phyloP scores from a whole-genome alignment of 2,797 vertebrate species.

The Tokudaia muenninki region DNA sequence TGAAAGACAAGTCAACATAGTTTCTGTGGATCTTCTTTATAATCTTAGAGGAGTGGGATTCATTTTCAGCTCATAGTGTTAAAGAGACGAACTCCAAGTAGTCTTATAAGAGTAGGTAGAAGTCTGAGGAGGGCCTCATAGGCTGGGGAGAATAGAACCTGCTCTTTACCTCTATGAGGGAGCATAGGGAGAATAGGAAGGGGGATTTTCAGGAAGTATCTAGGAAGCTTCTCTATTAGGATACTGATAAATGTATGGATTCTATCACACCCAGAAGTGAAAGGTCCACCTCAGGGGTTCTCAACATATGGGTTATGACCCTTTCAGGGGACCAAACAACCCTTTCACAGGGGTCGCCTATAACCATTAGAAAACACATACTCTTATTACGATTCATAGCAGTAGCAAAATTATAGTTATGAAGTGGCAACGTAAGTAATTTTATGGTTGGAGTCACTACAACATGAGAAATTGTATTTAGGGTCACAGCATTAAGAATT shows the following conservation, averaged over 20 bases:
- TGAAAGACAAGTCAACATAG: neutral
- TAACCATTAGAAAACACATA: neutral
- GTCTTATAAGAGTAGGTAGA: neutral
- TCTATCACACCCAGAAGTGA: neutral
- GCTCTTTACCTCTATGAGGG: neutral
- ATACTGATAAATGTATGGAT: neutral
- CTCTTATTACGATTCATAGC: neutral
- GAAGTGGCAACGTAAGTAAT: neutral
- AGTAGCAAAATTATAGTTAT: neutral
- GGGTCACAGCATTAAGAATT: neutral
- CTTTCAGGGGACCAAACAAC: neutral
- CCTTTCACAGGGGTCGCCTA: neutral
- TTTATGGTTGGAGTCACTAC: neutral
- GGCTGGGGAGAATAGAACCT: neutral
- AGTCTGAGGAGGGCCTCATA: neutral
- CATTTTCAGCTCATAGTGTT: neutral
- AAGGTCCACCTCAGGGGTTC: neutral
- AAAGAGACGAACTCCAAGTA: neutral
- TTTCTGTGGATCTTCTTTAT: neutral
- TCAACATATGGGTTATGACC: neutral
- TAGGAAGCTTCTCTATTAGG: neutral
- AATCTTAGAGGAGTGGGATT: neutral
- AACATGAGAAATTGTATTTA: neutral
- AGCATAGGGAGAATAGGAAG: neutral
- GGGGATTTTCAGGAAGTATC: neutral